These are phyloP conservation scores for Latrodectus geometricus DNA, from an alignment of 1,140 invertebrate genomes.

Conservation along the genomic window DNA sequence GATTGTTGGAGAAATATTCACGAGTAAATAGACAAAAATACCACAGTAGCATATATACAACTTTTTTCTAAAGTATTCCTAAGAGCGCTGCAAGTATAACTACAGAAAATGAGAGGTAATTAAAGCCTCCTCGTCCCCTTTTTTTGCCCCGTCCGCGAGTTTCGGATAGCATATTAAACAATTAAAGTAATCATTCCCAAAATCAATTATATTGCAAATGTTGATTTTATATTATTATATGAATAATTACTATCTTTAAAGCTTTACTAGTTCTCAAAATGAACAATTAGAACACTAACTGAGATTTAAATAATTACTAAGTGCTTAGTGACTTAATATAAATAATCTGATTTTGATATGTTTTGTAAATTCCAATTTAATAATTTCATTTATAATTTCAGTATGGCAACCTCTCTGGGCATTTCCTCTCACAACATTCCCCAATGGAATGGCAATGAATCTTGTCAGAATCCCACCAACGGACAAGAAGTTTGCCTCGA, in stretches of 20 bases:
- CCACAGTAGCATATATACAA: slow-evolving; percentile 63
- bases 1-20: slow-evolving; percentile 76
- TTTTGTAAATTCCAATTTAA: too few relatives aligned
- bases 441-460: slow-evolving; percentile 36
- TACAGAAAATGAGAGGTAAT: slow-evolving; percentile 74
- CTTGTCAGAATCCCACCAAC: neutral
- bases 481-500: slow-evolving; percentile 36
- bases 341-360: too few relatives aligned
- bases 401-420: slow-evolving; percentile 32
- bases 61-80: too few relatives aligned
- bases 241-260: slow-evolving; percentile 70
- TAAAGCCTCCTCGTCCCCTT: slow-evolving; percentile 85
- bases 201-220: too few relatives aligned
- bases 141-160: too few relatives aligned
- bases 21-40: slow-evolving; percentile 86
- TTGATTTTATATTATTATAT: too few relatives aligned
- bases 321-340: too few relatives aligned
- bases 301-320: slow-evolving; percentile 69
- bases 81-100: too few relatives aligned
- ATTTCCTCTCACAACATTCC: slow-evolving; percentile 18
- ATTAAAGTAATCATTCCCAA: too few relatives aligned
- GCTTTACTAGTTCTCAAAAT: slow-evolving; percentile 65
- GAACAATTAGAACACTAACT: slow-evolving; percentile 69
- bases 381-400: neutral
- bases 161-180: slow-evolving; percentile 59